Percentiles rank a stretch among this genome's conserved stretches.
Conservation (phyloP, 1,140 invertebrate species). For the Musca domestica region DNA sequence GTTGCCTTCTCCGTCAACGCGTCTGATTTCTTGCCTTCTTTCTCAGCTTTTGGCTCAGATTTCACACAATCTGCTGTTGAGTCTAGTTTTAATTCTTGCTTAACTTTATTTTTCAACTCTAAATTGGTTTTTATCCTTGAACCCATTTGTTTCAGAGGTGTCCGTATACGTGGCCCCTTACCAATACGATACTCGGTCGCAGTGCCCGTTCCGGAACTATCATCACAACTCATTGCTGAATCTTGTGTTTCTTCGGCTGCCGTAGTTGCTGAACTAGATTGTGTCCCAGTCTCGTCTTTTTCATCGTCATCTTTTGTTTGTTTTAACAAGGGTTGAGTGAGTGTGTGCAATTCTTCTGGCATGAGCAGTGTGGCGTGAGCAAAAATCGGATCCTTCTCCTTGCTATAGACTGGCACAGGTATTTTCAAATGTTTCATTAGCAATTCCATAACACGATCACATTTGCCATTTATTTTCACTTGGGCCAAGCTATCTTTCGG, state of each 20-base stretch:
- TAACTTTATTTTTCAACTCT: constrained; percentile 32
- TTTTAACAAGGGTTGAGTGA: constrained; percentile 64
- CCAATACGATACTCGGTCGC: constrained; percentile 41
- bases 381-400: constrained; percentile 79
- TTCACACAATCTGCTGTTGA: background rate
- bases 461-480: constrained; percentile 93
- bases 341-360: constrained; percentile 68
- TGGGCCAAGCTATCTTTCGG: constrained; percentile 88
- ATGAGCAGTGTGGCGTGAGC: constrained; percentile 71
- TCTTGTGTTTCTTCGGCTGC: constrained; percentile 41
- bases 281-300: constrained; percentile 35
- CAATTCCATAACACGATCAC: constrained; percentile 84
- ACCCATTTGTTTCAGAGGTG: constrained; percentile 42
- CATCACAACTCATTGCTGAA: constrained; percentile 44
- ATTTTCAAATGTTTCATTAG: constrained; percentile 76
- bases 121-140: constrained; percentile 44
- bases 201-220: constrained; percentile 15
- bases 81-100: constrained; percentile 6
- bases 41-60: background rate
- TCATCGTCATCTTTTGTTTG: constrained; percentile 41
- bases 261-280: constrained; percentile 39
- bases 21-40: background rate
- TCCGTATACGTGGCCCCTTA: constrained; percentile 45
- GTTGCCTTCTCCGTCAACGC: background rate
- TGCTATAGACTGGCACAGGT: constrained; percentile 69